Evolutionary conservation across 1,140 invertebrate genomes (phyloP), one percentile per base, ranked within the genome.

Genomic region (Diorhabda elongata): DNA sequence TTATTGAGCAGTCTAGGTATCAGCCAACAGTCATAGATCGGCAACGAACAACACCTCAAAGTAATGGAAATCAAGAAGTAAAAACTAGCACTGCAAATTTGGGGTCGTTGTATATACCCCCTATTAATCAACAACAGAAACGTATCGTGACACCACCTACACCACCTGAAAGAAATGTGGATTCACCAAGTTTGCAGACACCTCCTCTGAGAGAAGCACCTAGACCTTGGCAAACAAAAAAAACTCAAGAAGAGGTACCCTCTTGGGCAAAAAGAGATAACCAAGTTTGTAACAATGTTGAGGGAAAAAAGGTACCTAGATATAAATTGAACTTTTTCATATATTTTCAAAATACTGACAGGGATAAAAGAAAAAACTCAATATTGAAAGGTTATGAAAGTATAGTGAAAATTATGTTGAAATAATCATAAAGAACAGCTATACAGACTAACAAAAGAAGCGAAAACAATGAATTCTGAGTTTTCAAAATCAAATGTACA

Each of bases 141-240:
- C 66, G 68, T 56, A 58, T 74, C 6, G 63, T 67, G 47, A 69
- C 59, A 41, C 76, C 76, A 6, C 73, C 78, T 11, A 61, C 73
- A 77, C 82, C 73, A 74, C 82, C 81, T 7, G 85, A 86, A 44
- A 84, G 86, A 44, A 85, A 86, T 8, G 84, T 82, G 9, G 73
- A 84, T 43, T 82, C 82, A 61, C 83, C 84, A 56, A 78, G 82
- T 61, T 80, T 82, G 3, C 74, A 76, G 65, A 75, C 79, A n/a
- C 78, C 80, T 3, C 74, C 74, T 43, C 68, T 81, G 26, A 80
- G 78, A 65, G 75, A 79, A 71, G 78, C 79, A 45, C 80, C 80
- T 41, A 78, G 73, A 70, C 80, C 80, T 11, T 81, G 79, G 79
- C 77, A 80, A 61, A 71, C 76, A 43, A 75, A 77, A 61, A 71